Conservation (phyloP, 2,888 invertebrate species). For the Carpatolechia fugitivella region DNA sequence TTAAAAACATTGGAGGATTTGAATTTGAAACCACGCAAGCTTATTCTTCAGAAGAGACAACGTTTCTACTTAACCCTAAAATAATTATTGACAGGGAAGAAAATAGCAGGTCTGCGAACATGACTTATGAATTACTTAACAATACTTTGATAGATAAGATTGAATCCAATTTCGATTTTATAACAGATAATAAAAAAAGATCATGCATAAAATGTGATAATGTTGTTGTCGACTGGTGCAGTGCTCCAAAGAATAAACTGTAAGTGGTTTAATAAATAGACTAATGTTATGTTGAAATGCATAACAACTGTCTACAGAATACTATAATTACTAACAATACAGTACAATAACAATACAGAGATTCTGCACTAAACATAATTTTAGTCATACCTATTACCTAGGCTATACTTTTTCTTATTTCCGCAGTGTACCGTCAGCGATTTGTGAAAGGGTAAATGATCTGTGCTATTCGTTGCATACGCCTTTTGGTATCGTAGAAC, state of each 20-base stretch:
- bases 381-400: not conserved
- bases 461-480: slow-evolving; percentile 61
- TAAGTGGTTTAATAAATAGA: slow-evolving; percentile 33
- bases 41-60: too few relatives aligned
- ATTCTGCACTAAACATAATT: not conserved
- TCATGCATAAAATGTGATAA: slow-evolving; percentile 60
- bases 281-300: not conserved
- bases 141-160: too few relatives aligned
- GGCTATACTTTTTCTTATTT: not conserved
- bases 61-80: too few relatives aligned
- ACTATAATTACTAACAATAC: too few relatives aligned
- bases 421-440: slow-evolving; percentile 48
- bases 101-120: too few relatives aligned
- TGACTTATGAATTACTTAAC: too few relatives aligned
- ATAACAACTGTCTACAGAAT: not conserved
- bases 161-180: not conserved
- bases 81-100: too few relatives aligned
- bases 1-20: too few relatives aligned
- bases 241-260: slow-evolving; percentile 50
- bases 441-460: slow-evolving; percentile 50
- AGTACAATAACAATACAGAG: too few relatives aligned
- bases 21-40: too few relatives aligned
- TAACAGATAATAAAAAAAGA: slow-evolving; percentile 19
- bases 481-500: slow-evolving; percentile 60
- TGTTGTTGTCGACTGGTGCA: slow-evolving; percentile 43